Evolutionary conservation across 2,888 invertebrate species (phyloP).

Genomic region (Acanthosepion pharaonis): DNA sequence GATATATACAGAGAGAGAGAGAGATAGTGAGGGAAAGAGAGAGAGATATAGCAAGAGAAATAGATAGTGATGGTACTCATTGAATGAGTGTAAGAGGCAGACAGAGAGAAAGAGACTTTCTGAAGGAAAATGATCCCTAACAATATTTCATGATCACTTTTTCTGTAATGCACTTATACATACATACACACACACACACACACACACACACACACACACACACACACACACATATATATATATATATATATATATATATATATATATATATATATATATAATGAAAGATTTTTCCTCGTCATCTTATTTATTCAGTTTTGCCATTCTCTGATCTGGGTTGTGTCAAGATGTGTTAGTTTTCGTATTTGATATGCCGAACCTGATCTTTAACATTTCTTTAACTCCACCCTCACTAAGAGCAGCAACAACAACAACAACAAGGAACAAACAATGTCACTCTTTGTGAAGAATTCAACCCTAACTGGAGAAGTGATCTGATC

Average conservation of each 20-base stretch:
- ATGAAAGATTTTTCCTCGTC: not conserved
- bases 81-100: not conserved
- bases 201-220: not conserved
- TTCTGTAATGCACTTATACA: not conserved
- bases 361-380: not conserved
- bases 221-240: not conserved
- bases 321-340: not conserved
- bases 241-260: not conserved
- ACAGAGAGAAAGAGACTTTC: not conserved
- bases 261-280: not conserved
- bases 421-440: not conserved
- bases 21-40: too few relatives aligned
- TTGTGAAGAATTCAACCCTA: constrained; percentile 17
- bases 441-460: constrained; percentile 1
- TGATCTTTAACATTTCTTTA: not conserved
- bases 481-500: not conserved
- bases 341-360: not conserved
- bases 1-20: too few relatives aligned
- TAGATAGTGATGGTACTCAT: too few relatives aligned
- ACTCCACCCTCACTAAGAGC: not conserved
- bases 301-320: not conserved
- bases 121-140: not conserved
- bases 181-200: not conserved
- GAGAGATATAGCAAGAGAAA: too few relatives aligned
- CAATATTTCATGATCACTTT: not conserved